These are phyloP conservation scores for Plemyria rubiginata DNA, from an alignment of 2,888 invertebrate species.

Conservation along the genomic window DNA sequence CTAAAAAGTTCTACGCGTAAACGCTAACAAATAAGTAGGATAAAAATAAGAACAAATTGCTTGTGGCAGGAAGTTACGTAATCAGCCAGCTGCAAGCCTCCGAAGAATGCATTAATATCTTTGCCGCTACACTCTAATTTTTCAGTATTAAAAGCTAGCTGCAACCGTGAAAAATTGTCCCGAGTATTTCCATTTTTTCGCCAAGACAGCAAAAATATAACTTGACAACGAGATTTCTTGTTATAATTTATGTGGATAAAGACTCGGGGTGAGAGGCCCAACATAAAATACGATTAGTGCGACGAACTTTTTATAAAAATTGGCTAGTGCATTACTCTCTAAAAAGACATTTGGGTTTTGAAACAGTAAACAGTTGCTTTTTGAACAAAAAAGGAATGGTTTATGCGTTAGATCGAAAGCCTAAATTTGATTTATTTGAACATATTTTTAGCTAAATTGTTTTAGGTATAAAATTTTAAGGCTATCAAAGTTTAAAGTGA, in stretches of 20 bases:
- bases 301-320: neutral
- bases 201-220: conserved; percentile 23
- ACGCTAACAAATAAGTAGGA: conserved; percentile 1
- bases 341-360: too few species aligned
- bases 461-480: too few species aligned
- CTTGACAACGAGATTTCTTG: conserved; percentile 28
- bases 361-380: too few species aligned
- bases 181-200: conserved; percentile 36
- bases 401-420: too few species aligned
- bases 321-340: too few species aligned
- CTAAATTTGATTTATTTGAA: too few species aligned
- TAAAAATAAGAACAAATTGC: conserved; percentile 27
- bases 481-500: too few species aligned
- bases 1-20: neutral
- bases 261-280: conserved; percentile 1
- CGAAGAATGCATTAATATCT: conserved; percentile 54
- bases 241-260: conserved; percentile 29
- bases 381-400: too few species aligned
- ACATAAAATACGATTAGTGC: conserved; percentile 5
- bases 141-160: conserved; percentile 56
- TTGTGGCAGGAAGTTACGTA: conserved; percentile 35
- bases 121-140: conserved; percentile 55
- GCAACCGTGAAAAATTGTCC: conserved; percentile 53
- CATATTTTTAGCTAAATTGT: too few species aligned
- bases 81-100: conserved; percentile 37